Percentiles rank a stretch among this genome's conserved stretches.
These are phyloP conservation scores for Tapirus terrestris DNA, from an alignment of 2,113 vertebrate species.

Conservation along the genomic window DNA sequence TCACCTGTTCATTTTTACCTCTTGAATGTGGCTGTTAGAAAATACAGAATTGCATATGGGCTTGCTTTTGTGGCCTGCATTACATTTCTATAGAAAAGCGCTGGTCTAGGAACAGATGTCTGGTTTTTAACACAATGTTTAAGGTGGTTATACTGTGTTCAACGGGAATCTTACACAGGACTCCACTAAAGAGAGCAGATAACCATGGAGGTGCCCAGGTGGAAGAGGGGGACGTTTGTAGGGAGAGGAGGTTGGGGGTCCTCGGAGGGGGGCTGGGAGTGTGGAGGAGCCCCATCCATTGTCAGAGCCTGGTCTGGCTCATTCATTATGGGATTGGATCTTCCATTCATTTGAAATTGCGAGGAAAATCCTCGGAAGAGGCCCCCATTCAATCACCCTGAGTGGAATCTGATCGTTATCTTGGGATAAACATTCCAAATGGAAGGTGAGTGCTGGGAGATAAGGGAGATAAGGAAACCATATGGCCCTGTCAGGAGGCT, in stretches of 20 bases:
- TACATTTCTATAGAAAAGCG: background rate
- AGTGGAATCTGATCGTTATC: slow-evolving; percentile 83
- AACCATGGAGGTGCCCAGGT: background rate
- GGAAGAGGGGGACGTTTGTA: background rate
- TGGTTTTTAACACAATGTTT: background rate
- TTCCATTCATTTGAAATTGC: slow-evolving; percentile 68
- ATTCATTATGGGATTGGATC: slow-evolving; percentile 63
- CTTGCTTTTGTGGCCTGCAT: background rate
- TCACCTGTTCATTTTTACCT: background rate
- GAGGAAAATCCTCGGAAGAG: slow-evolving; percentile 32
- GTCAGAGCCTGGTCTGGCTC: slow-evolving; percentile 9
- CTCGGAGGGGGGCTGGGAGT: background rate
- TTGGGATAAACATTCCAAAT: slow-evolving; percentile 83
- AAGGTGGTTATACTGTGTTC: background rate
- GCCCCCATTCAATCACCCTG: slow-evolving; percentile 77
- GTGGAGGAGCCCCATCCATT: background rate
- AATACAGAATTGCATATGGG: background rate
- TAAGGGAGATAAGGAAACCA: slow-evolving; percentile 81
- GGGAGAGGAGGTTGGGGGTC: background rate
- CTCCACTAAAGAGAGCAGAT: background rate
- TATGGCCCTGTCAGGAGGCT: slow-evolving; percentile 76
- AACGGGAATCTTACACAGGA: background rate
- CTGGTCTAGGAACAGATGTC: background rate
- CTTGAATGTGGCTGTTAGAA: background rate
- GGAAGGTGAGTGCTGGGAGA: slow-evolving; percentile 81